phyloP scores from a whole-genome alignment of 64 coral and sea anemone genomes.

The Porites lutea region DNA sequence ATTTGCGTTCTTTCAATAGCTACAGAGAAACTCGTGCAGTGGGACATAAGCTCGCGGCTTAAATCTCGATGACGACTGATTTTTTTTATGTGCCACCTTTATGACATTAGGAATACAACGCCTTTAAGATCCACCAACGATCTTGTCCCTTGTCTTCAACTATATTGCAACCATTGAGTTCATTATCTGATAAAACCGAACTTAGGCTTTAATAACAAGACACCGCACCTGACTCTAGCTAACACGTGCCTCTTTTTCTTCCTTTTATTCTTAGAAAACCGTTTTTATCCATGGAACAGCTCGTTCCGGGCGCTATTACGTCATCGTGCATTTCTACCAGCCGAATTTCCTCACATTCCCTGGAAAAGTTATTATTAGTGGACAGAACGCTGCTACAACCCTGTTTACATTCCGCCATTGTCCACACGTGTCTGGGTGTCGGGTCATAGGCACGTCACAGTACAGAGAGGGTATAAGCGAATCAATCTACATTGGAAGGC shows the following conservation, averaged over 20 bases:
- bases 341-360: conserved; percentile 79
- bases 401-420: conserved; percentile 77
- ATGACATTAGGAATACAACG: too few relatives aligned
- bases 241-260: neutral
- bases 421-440: conserved; percentile 90
- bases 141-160: too few relatives aligned
- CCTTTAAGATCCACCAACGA: too few relatives aligned
- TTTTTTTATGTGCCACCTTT: too few relatives aligned
- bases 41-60: too few relatives aligned
- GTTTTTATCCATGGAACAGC: conserved; percentile 68
- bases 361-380: conserved; percentile 81
- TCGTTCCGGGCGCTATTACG: conserved; percentile 80
- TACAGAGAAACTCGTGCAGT: too few relatives aligned
- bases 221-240: neutral
- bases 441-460: conserved; percentile 55
- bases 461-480: conserved; percentile 64
- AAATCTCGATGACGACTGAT: too few relatives aligned
- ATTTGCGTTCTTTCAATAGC: too few relatives aligned
- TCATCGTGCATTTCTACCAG: conserved; percentile 95
- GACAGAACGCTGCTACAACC: conserved; percentile 64
- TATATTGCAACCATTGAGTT: too few relatives aligned
- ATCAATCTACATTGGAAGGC: conserved; percentile 67
- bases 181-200: too few relatives aligned
- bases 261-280: conserved; percentile 68
- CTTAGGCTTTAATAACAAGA: too few relatives aligned